These are phyloP conservation scores for Riptortus pedestris DNA, from an alignment of 1,140 invertebrate genomes.

Conservation along the genomic window DNA sequence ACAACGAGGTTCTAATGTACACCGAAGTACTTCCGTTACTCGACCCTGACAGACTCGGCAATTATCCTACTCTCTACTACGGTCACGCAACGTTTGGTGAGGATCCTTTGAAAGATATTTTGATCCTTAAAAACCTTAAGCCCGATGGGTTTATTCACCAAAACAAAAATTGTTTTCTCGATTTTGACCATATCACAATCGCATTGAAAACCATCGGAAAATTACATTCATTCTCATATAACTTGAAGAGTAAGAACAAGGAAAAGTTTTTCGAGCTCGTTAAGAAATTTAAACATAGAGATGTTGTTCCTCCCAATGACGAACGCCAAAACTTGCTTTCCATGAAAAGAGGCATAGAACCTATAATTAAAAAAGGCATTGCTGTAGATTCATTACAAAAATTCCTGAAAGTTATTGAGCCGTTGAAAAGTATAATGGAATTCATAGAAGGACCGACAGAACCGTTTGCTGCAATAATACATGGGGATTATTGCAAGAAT, in stretches of 20 bases:
- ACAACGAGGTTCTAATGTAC: background rate
- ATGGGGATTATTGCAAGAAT: background rate
- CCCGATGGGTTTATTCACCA: background rate
- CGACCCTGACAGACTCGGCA: background rate
- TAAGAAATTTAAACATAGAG: background rate
- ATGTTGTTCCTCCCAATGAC: background rate
- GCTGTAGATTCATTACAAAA: background rate
- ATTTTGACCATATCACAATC: background rate
- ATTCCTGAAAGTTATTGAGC: background rate
- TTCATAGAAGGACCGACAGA: background rate
- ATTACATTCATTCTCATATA: background rate
- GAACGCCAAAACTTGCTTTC: background rate
- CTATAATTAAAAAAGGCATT: background rate
- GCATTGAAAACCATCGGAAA: background rate
- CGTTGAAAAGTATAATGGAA: background rate
- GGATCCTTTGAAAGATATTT: background rate
- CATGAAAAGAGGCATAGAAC: background rate
- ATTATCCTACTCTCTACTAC: background rate
- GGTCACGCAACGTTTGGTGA: background rate
- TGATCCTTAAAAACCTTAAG: background rate
- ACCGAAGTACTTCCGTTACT: background rate
- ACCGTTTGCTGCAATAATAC: background rate
- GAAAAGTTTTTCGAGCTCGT: background rate
- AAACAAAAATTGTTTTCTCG: background rate
- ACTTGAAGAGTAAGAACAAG: background rate